Conservation (phyloP, 1,140 invertebrate species). For the Tribolium castaneum region DNA sequence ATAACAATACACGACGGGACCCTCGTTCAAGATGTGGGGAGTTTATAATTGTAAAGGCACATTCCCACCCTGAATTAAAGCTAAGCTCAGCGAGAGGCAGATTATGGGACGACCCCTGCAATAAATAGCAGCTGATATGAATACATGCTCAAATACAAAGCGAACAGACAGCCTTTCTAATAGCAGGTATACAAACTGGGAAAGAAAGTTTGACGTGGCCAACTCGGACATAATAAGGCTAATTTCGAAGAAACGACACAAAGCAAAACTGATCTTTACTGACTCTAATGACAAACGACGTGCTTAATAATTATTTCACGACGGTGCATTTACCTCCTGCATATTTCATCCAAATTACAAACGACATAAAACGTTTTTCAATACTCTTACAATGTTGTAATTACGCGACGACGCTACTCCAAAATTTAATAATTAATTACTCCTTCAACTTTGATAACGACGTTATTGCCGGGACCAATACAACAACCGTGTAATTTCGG, state of each 20-base stretch:
- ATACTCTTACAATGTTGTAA: not conserved
- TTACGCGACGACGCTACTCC: constrained; percentile 3
- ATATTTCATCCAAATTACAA: constrained; percentile 13
- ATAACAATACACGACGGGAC: not conserved
- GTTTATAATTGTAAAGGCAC: constrained; percentile 32
- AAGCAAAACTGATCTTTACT: not conserved
- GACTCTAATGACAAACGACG: not conserved
- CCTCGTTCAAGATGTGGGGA: not conserved
- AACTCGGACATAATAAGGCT: not conserved
- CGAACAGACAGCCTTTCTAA: constrained; percentile 26
- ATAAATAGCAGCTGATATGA: constrained; percentile 57
- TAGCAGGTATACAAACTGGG: not conserved
- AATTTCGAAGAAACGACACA: not conserved
- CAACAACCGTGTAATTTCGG: constrained; percentile 30
- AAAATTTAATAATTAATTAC: constrained; percentile 33
- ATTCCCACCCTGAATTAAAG: constrained; percentile 25
- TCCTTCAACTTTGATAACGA: constrained; percentile 12
- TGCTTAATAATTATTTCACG: not conserved
- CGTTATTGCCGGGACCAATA: constrained; percentile 20
- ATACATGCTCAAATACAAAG: constrained; percentile 48
- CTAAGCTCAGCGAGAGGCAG: constrained; percentile 34
- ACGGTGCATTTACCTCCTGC: not conserved
- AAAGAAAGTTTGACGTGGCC: not conserved
- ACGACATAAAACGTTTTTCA: constrained; percentile 12
- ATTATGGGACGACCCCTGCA: constrained; percentile 44